Conservation (phyloP, 2,113 vertebrate genomes). For the Forbesichthys agassizii region DNA sequence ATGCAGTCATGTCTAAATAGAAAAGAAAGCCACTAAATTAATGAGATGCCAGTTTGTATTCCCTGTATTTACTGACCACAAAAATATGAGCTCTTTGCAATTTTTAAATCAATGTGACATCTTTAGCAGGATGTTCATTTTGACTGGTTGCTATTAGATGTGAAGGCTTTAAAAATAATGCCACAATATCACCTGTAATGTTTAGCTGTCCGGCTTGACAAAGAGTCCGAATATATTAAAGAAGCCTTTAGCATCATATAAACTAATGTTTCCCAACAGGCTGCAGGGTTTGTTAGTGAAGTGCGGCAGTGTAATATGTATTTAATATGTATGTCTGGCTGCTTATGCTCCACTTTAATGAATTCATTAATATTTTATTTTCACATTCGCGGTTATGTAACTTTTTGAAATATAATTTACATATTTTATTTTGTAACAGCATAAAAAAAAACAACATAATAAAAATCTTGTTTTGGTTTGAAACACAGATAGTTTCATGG, state of each 20-base stretch:
- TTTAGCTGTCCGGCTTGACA: not conserved
- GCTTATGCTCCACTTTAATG: no score
- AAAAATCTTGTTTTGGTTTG: no score
- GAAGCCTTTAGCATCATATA: no score
- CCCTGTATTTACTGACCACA: not conserved
- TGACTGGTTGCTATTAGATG: not conserved
- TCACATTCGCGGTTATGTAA: not conserved
- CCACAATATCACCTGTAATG: constrained; percentile 15
- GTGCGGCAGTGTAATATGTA: no score
- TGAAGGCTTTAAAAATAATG: no score
- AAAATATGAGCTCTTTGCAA: not conserved
- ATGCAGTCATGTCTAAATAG: constrained; percentile 31
- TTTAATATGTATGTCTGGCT: no score
- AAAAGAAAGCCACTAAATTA: constrained; percentile 12
- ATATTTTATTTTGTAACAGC: no score
- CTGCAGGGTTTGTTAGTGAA: no score
- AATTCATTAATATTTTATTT: no score
- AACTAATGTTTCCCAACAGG: no score
- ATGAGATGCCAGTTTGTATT: not conserved
- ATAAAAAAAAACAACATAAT: not conserved
- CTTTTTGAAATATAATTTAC: not conserved
- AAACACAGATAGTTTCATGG: no score
- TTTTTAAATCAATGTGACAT: constrained; percentile 1
- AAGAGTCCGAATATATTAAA: no score
- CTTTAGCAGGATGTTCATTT: constrained; percentile 13